Evolutionary conservation across 2,113 vertebrate species (phyloP), one percentile per base, ranked within the genome.

Genomic region (Epinephelus cyanopodus): DNA sequence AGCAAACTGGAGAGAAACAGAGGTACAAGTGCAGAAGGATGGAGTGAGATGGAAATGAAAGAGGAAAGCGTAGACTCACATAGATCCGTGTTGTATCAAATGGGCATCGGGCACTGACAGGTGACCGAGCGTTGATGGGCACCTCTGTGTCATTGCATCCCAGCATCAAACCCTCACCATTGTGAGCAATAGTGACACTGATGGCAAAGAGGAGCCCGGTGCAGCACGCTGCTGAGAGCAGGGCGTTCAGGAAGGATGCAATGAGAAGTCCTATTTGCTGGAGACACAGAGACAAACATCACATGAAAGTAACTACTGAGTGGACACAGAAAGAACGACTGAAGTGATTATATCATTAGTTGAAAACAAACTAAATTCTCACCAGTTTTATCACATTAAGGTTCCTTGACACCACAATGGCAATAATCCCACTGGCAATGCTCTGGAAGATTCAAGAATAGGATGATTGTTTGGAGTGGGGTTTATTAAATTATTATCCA

Each of bases 11-110:
- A n/a, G 21, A 23, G 17, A 39, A 37, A 57, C 29, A 47, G 3
- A 66, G 6, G 8, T 7, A 29, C 57, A 33, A 7, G 1, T 29
- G 23, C 54, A 39, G 8, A 74, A 6, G 10, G 42, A 47, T 21
- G 2, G 18, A n/a, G 37, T 27, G 19, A 56, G 14, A 21, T 2
- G 14, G 45, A 70, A 47, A 52, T 45, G 12, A 19, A 21, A 57
- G 9, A 56, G 19, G 2, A 65, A 39, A 5, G 5, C 52, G 58
- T 8, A 21, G n/a, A 96, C 97, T 98, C 89, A 98, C 97, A 1
- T 97, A 99, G 89, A 99, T 98, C 56, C 97, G 95, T 0, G 98
- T 98, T 52, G 96, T 97, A 84, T 99, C 97, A 72, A 99, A 99
- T 0, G 97, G 96, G 77, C 98, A 99, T 48, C 93, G 93, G 7